Base-by-base conservation (phyloP, 2,113 vertebrate species). In the Embiotoca jacksoni region DNA sequence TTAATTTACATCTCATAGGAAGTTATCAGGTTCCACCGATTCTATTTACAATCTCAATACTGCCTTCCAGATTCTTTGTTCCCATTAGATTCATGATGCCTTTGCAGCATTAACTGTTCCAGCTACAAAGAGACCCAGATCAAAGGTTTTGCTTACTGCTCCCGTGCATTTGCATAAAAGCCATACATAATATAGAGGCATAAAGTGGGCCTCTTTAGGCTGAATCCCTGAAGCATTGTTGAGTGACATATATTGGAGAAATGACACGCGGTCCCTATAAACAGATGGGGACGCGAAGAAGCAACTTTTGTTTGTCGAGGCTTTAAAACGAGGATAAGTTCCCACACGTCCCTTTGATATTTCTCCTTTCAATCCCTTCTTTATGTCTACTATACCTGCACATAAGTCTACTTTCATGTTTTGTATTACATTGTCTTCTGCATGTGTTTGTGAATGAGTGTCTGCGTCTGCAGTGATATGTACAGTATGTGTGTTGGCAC, bases 81-180 rank as follows among this genome's bases (percentile, higher is more conserved):
- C 72, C 57, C 31, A n/a, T 71, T 76, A 72, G 80, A 74, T 84
- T 85, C 63, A 46, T 69, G 71, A 65, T 55, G 75, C 71, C 58
- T 82, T 58, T n/a, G 33, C 77, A 50, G 77, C 68, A 84, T 89
- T 88, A 74, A 79, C 67, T 71, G 64, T 73, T 77, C 54, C 61
- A 55, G 47, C 41, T 80, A 87, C 89, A 90, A 88, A 87, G 77
- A 75, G 14, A 55, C 68, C 58, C 37, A 85, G 83, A 93, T 94
- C 86, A 92, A 92, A 91, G 78, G 81, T 88, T 91, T 66, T 58
- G 31, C 67, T 78, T 72, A 70, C 68, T 61, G 79, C 89, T 83
- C 78, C 80, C 35, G 8, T 31, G 15, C 59, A 90, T 94, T 92
- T 92, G 80, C 82, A 90, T 90, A 61, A 89, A 88, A 87, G 57